A percentile compares a stretch with the other conserved stretches of the same genome.
Evolutionary conservation across 2,113 vertebrate species (phyloP).

Genomic region (Centrocercus urophasianus): DNA sequence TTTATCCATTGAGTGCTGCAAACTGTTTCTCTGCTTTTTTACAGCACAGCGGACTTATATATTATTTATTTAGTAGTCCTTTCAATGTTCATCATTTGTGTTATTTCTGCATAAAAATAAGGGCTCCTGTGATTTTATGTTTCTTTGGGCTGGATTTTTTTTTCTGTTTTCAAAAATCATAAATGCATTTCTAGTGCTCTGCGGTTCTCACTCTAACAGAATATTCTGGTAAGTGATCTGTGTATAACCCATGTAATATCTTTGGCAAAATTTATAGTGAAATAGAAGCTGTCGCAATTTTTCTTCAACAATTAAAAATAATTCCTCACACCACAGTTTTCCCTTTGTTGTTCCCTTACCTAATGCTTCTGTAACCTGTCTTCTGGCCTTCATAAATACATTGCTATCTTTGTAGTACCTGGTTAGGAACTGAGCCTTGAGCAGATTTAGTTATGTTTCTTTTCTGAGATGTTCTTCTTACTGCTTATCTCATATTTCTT

Average conservation of each 20-base stretch:
- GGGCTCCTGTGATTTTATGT: background rate
- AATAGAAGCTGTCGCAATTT: background rate
- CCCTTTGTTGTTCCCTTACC: background rate
- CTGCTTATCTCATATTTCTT: background rate
- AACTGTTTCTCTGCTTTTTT: background rate
- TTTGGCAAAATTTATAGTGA: background rate
- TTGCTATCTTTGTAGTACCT: background rate
- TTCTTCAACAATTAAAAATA: background rate
- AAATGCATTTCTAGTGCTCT: background rate
- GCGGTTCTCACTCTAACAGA: background rate
- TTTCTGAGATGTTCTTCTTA: background rate
- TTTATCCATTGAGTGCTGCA: background rate
- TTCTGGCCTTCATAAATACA: background rate
- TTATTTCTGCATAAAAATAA: background rate
- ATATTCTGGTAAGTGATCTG: background rate
- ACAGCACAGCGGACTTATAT: background rate
- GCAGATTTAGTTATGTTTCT: background rate
- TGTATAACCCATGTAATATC: background rate
- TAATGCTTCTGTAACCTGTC: background rate
- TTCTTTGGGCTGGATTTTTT: background rate
- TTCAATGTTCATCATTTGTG: background rate
- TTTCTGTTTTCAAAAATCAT: background rate
- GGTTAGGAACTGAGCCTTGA: background rate
- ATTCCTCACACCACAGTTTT: background rate
- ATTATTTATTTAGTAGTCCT: background rate